Base-by-base conservation (phyloP, 2,888 invertebrate genomes). In the Polia nebulosa region DNA sequence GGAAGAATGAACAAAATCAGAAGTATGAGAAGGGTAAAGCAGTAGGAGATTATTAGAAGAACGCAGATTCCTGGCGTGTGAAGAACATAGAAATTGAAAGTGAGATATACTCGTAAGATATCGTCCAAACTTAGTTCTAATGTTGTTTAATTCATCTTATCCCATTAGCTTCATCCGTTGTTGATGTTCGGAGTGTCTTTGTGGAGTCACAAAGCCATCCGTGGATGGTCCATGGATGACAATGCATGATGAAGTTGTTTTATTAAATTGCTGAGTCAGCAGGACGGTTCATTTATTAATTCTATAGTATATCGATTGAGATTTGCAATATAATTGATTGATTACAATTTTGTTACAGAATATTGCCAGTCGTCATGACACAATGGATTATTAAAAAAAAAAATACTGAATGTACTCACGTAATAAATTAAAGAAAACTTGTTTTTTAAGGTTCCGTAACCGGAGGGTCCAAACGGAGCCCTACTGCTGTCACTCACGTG, bases 251-350 rank as follows among this genome's bases (percentile, higher is more conserved):
- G 6, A n/a, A n/a, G n/a, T n/a, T n/a, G n/a, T n/a, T 8, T 29
- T 25, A 15, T 61, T 34, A 7, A 11, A 13, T 20, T 34, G 17
- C 17, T 17, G 6, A 20, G 13, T 34, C 27, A 29, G n/a, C 22
- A 49, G 29, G 64, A n/a, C 47, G 15, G 3, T 0, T 13, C 22
- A 34, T 29, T 22, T 22, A 47, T 49, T n/a, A 22, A 49, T 49
- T 0, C 7, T 4, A 47, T 29, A 20, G 22, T 4, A 9, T 20
- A 6, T 47, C 29, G 8, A 25, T 34, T 17, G 9, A 39, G 11
- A 15, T 63, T 36, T 29, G 63, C 36, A 61, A 47, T 20, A 34
- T 17, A 22, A 3, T 49, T 64, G 29, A 32, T 32, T 32, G 25
- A 49, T 39, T 36, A 62, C 7, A 6, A n/a, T 15, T 20, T 34